These are phyloP conservation scores for Merluccius polli DNA, from an alignment of 2,797 vertebrate genomes.

Conservation along the genomic window DNA sequence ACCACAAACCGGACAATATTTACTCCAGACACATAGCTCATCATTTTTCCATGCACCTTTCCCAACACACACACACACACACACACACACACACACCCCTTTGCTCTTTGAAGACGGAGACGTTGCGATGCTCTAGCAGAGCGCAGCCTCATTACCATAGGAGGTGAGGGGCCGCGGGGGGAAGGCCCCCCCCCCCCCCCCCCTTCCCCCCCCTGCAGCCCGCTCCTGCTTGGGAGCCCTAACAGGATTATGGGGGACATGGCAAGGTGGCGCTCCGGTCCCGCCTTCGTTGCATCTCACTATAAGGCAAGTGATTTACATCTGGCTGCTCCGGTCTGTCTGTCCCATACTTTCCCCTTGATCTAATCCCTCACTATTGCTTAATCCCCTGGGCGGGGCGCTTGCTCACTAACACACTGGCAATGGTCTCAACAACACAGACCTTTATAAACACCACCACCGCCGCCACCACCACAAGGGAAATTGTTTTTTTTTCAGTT, in stretches of 20 bases:
- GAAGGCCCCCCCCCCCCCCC: not conserved
- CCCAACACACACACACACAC: not conserved
- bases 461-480: not conserved
- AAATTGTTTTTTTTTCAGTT: not conserved
- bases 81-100: not conserved
- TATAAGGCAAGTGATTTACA: conserved; percentile 52
- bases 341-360: conserved; percentile 32
- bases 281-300: conserved; percentile 42
- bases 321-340: conserved; percentile 43
- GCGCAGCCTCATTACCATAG: conserved; percentile 32
- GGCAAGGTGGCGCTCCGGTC: conserved; percentile 48
- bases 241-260: conserved; percentile 63
- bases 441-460: conserved; percentile 1
- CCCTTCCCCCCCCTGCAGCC: not conserved
- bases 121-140: conserved; percentile 1
- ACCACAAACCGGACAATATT: not conserved
- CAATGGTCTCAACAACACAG: not conserved
- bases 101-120: conserved; percentile 3
- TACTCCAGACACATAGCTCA: not conserved
- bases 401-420: not conserved
- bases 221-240: conserved; percentile 30
- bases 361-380: conserved; percentile 65
- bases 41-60: not conserved
- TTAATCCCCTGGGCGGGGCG: conserved; percentile 35
- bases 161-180: conserved; percentile 37